A percentile compares a stretch with the other conserved stretches of the same genome.
Evolutionary conservation across 2,113 vertebrate genomes (phyloP).

Genomic region (Anhinga anhinga): DNA sequence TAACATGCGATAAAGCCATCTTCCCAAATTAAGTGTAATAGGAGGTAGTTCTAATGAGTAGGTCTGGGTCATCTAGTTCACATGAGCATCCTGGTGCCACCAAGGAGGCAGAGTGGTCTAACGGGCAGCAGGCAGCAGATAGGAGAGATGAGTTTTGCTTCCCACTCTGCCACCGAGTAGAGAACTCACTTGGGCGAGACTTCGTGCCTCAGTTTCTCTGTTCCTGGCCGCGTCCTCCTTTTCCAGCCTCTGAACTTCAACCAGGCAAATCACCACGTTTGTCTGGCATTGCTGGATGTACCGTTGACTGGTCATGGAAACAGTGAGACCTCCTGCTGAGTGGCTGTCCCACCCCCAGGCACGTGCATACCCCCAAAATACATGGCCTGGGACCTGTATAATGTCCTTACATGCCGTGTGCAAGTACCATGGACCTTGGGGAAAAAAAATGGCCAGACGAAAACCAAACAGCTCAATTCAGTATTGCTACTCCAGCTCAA

Average conservation of each 20-base stretch:
- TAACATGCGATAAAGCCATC: neutral
- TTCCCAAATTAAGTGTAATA: neutral
- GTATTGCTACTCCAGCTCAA: neutral
- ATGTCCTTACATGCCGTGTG: neutral
- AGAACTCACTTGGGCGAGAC: neutral
- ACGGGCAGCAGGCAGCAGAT: neutral
- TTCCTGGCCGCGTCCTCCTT: neutral
- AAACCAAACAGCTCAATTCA: neutral
- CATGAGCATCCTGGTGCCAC: neutral
- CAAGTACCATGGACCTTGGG: neutral
- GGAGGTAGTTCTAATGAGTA: neutral
- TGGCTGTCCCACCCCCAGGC: neutral
- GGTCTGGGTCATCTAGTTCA: neutral
- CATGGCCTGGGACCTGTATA: neutral
- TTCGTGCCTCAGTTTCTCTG: neutral
- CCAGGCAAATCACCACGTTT: fast-evolving
- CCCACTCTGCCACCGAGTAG: fast-evolving
- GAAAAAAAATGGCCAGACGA: neutral
- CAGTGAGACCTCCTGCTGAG: neutral
- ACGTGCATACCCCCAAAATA: neutral
- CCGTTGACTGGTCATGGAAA: neutral
- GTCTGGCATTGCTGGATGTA: neutral
- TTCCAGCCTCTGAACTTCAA: neutral
- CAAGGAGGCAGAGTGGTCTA: neutral
- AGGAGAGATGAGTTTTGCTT: neutral